Evolutionary conservation across 2,888 invertebrate genomes (phyloP).

Genomic region (Nebria salina): DNA sequence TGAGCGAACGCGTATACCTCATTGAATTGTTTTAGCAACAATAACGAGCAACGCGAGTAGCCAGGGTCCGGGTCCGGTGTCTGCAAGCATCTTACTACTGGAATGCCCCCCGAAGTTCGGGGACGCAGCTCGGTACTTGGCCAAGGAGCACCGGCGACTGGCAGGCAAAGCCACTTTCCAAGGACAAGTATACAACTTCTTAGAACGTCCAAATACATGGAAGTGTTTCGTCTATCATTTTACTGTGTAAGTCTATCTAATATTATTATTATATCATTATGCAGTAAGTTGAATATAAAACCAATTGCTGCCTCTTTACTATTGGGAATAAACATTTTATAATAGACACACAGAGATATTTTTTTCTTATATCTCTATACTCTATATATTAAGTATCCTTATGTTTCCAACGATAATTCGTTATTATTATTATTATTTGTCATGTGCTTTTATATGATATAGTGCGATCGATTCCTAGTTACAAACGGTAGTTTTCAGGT

Average conservation of each 20-base stretch:
- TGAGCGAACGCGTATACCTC: too few relatives aligned
- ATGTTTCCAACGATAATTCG: not conserved
- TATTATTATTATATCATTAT: not conserved
- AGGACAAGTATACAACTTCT: constrained; percentile 83
- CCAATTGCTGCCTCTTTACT: not conserved
- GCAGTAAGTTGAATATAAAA: not conserved
- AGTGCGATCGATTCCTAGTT: not conserved
- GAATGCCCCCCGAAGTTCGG: constrained; percentile 66
- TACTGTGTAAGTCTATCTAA: constrained; percentile 73
- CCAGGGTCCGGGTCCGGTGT: constrained; percentile 47
- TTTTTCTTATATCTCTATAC: too few relatives aligned
- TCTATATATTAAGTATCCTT: too few relatives aligned
- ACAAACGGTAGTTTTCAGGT: constrained; percentile 43
- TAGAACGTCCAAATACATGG: constrained; percentile 85
- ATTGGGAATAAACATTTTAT: not conserved
- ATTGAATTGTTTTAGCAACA: not conserved
- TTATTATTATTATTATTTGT: too few relatives aligned
- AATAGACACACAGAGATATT: not conserved
- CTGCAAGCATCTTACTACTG: constrained; percentile 59
- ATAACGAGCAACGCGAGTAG: constrained; percentile 7
- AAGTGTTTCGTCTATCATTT: constrained; percentile 86
- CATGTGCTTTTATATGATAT: not conserved
- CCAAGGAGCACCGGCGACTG: constrained; percentile 70
- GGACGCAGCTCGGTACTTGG: constrained; percentile 68
- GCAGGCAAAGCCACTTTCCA: constrained; percentile 76